phyloP scores from a whole-genome alignment of 2,888 invertebrate species.

The Habrosyne pyritoides region DNA sequence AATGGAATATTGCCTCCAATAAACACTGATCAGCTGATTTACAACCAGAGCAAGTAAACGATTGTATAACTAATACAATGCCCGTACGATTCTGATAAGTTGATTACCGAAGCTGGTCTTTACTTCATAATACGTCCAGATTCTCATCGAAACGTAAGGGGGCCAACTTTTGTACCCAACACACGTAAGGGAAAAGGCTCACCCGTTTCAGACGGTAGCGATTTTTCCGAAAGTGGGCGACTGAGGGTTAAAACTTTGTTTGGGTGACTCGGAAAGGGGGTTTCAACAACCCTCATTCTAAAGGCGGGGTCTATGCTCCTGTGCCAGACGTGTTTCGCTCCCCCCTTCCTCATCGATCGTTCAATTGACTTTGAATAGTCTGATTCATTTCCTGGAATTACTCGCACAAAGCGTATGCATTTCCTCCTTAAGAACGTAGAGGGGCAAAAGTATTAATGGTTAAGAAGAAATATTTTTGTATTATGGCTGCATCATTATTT shows the following conservation, averaged over 20 bases:
- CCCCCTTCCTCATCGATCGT: slow-evolving; percentile 62
- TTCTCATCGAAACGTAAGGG: neutral
- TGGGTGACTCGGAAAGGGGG: slow-evolving; percentile 39
- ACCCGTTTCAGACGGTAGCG: slow-evolving; percentile 19
- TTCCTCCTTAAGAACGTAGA: no score
- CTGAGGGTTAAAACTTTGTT: slow-evolving; percentile 48
- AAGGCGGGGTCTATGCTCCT: slow-evolving; percentile 31
- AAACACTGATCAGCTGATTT: slow-evolving; percentile 29
- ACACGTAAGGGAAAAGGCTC: neutral
- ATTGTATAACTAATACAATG: neutral
- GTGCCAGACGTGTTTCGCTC: slow-evolving; percentile 54
- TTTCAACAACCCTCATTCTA: slow-evolving; percentile 31
- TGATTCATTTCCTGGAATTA: slow-evolving; percentile 47
- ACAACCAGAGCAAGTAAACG: slow-evolving; percentile 17
- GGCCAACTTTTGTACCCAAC: neutral
- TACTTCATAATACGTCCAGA: neutral
- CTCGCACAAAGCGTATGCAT: neutral
- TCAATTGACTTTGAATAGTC: slow-evolving; percentile 63
- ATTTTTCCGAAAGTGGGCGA: slow-evolving; percentile 33
- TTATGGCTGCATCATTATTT: no score
- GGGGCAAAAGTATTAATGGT: no score
- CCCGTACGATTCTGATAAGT: neutral
- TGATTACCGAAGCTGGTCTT: neutral
- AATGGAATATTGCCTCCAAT: slow-evolving; percentile 6
- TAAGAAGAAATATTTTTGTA: no score